phyloP scores from a whole-genome alignment of 2,797 vertebrate species.

The Eurystomus glaucurus region DNA sequence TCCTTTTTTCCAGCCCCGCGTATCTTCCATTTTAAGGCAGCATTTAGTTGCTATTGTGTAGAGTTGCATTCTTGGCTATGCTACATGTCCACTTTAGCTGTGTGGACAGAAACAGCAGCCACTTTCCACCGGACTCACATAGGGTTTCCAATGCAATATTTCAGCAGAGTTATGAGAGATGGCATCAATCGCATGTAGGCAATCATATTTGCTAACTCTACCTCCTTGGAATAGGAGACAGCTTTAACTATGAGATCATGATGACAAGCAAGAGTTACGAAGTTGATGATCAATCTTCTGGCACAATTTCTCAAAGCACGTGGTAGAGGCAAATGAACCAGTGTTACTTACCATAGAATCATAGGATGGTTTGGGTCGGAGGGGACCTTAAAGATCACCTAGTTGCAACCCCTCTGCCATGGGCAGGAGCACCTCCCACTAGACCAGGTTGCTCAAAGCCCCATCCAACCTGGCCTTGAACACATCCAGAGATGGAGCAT shows the following conservation, averaged over 20 bases:
- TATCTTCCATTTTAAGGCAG: neutral
- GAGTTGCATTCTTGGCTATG: neutral
- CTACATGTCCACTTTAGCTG: neutral
- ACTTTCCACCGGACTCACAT: neutral
- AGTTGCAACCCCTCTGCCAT: too few species aligned
- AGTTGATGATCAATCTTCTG: neutral
- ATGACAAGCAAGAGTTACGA: neutral
- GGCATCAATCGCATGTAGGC: accelerated
- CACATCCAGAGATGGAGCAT: too few species aligned
- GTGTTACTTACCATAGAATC: neutral
- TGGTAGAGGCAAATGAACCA: neutral
- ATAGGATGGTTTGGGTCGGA: too few species aligned
- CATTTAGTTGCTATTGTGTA: neutral
- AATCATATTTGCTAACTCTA: neutral
- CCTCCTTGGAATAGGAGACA: neutral
- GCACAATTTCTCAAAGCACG: neutral
- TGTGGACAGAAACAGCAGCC: neutral
- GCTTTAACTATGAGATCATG: neutral
- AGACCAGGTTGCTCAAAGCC: too few species aligned
- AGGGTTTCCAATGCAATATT: neutral
- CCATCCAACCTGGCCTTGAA: too few species aligned
- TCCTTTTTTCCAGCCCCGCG: neutral
- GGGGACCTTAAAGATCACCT: too few species aligned
- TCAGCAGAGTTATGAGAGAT: neutral
- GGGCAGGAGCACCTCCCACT: too few species aligned